Percentiles rank a stretch among this genome's conserved stretches.
phyloP scores from a whole-genome alignment of 2,888 invertebrate genomes.

The Cremastobaeus sp. region DNA sequence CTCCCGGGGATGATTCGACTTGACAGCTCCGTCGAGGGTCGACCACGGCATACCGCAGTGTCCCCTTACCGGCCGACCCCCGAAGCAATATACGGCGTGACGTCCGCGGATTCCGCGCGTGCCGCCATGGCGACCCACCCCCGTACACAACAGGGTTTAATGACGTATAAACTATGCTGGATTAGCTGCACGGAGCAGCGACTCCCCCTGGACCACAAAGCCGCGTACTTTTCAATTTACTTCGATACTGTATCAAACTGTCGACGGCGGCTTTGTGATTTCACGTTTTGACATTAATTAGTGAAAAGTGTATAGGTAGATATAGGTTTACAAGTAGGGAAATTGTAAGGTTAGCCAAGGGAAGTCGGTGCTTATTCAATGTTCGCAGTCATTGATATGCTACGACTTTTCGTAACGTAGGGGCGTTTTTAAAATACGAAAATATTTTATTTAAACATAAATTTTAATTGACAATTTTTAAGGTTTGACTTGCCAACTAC shows the following conservation, averaged over 20 bases:
- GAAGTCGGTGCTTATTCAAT: too few species aligned
- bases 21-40: conserved; percentile 74
- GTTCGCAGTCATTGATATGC: too few species aligned
- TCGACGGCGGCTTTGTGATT: conserved; percentile 33
- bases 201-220: conserved; percentile 39
- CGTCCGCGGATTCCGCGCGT: conserved; percentile 76
- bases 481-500: too few species aligned
- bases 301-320: conserved; percentile 14
- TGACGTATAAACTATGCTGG: conserved; percentile 79
- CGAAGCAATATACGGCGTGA: conserved; percentile 70
- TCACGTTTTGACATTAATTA: conserved; percentile 53
- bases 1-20: conserved; percentile 76
- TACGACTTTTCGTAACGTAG: too few species aligned
- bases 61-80: conserved; percentile 27
- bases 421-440: not conserved
- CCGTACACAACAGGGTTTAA: conserved; percentile 70
- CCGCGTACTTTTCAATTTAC: conserved; percentile 58
- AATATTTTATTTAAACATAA: not conserved
- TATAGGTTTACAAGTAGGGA: not conserved
- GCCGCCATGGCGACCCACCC: conserved; percentile 57
- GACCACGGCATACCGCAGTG: conserved; percentile 52
- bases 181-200: conserved; percentile 70
- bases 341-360: too few species aligned
- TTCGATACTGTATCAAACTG: conserved; percentile 46
- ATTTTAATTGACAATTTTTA: not conserved